Evolutionary conservation across 2,888 invertebrate genomes (phyloP).

Genomic region (Fragum whitleyi): DNA sequence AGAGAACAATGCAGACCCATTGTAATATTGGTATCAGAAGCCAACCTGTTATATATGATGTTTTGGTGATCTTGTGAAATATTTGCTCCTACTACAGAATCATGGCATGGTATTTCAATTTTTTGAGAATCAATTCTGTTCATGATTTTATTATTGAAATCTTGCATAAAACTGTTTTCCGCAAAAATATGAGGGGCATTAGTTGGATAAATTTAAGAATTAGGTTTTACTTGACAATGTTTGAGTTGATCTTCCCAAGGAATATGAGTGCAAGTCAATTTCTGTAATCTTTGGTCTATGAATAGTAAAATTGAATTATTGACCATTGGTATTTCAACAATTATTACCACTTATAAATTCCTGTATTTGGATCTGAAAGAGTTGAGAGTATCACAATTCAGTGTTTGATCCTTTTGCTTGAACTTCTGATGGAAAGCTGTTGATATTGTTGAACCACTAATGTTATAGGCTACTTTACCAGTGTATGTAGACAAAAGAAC

Average conservation of each 20-base stretch:
- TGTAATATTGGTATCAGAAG: no score
- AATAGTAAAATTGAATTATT: constrained; percentile 37
- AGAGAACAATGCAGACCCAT: no score
- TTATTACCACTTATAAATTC: constrained; percentile 18
- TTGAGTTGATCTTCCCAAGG: no score
- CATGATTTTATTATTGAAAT: constrained; percentile 35
- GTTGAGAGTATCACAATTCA: constrained; percentile 27
- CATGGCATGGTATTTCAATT: constrained; percentile 20
- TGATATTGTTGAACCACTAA: no score
- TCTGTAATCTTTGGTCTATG: constrained; percentile 53
- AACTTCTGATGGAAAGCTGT: constrained; percentile 38
- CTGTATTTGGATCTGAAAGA: constrained; percentile 23
- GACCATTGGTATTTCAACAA: constrained; percentile 31
- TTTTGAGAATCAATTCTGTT: constrained; percentile 12
- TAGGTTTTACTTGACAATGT: constrained; percentile 9
- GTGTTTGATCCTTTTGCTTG: no score
- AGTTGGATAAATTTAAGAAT: constrained; percentile 4
- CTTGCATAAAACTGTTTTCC: constrained; percentile 28
- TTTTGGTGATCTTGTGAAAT: no score
- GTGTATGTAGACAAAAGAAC: constrained; percentile 46
- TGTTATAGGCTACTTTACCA: no score
- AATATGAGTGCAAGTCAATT: constrained; percentile 59
- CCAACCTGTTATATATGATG: background rate
- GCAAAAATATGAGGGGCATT: constrained; percentile 48
- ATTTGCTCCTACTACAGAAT: no score